A percentile compares a stretch with the other conserved stretches of the same genome.
phyloP scores from a whole-genome alignment of 2,113 vertebrate genomes.

The Spheniscus mendiculus region DNA sequence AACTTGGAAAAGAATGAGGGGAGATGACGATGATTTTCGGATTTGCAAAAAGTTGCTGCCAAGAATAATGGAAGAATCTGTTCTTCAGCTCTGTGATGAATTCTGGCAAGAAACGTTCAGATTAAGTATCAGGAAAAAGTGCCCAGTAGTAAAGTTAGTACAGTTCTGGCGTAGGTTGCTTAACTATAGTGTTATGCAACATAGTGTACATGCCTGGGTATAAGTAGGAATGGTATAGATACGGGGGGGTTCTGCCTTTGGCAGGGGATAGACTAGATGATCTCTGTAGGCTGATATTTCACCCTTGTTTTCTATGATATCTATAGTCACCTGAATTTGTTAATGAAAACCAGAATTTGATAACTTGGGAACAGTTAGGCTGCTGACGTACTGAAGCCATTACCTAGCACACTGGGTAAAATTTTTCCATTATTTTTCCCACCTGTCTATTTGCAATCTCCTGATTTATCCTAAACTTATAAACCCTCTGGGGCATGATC shows the following conservation, averaged over 20 bases:
- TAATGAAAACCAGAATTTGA: background rate
- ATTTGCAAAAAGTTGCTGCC: background rate
- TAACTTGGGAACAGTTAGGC: background rate
- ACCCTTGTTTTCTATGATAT: background rate
- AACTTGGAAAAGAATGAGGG: background rate
- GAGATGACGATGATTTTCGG: background rate
- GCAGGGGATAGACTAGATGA: background rate
- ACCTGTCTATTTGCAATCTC: background rate
- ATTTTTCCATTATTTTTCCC: background rate
- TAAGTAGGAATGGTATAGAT: background rate
- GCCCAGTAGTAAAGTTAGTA: background rate
- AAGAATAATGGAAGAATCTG: background rate
- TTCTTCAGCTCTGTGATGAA: background rate
- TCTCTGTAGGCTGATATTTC: background rate
- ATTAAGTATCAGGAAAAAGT: background rate
- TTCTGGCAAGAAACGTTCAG: background rate
- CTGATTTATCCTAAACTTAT: background rate
- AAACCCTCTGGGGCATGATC: background rate
- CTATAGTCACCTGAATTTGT: background rate
- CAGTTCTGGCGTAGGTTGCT: background rate
- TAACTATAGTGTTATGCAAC: background rate
- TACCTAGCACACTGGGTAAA: background rate
- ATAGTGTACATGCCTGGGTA: background rate
- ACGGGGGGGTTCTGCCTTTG: background rate
- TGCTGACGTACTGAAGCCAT: background rate